Conservation (phyloP, 2,888 invertebrate genomes). For the Mythimna vitellina region DNA sequence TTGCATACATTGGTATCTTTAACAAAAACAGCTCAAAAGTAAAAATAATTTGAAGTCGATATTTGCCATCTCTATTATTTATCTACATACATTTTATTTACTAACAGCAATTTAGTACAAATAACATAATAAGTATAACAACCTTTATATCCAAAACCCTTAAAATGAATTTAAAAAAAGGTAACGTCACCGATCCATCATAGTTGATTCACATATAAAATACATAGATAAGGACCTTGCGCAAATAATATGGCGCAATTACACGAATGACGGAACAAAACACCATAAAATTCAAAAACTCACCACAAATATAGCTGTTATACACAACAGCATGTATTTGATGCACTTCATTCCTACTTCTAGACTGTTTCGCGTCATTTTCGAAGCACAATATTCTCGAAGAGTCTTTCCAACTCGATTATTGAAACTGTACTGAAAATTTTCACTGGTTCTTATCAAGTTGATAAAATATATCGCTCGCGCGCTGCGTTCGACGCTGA, state of each 20-base stretch:
- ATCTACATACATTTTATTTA: background rate
- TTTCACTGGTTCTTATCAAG: slow-evolving; percentile 54
- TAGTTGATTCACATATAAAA: slow-evolving; percentile 33
- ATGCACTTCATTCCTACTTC: slow-evolving; percentile 94
- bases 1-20: background rate
- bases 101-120: slow-evolving; percentile 1
- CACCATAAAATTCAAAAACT: slow-evolving; percentile 79
- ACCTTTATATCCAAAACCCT: background rate
- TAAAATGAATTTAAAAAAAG: slow-evolving; percentile 29
- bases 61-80: background rate
- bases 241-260: slow-evolving; percentile 62
- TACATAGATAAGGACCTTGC: slow-evolving; percentile 59
- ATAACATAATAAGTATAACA: background rate
- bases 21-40: background rate
- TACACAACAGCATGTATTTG: slow-evolving; percentile 94
- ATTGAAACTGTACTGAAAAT: slow-evolving; percentile 51
- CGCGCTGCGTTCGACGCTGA: slow-evolving; percentile 38
- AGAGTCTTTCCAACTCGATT: slow-evolving; percentile 42
- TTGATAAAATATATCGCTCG: slow-evolving; percentile 56
- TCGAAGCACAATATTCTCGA: slow-evolving; percentile 59
- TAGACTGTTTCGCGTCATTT: slow-evolving; percentile 82
- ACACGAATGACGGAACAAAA: slow-evolving; percentile 5
- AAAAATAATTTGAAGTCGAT: background rate
- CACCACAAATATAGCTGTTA: slow-evolving; percentile 95
- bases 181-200: slow-evolving; percentile 21